phyloP scores from a whole-genome alignment of 2,888 invertebrate species.

The Drosophila nigricruria region DNA sequence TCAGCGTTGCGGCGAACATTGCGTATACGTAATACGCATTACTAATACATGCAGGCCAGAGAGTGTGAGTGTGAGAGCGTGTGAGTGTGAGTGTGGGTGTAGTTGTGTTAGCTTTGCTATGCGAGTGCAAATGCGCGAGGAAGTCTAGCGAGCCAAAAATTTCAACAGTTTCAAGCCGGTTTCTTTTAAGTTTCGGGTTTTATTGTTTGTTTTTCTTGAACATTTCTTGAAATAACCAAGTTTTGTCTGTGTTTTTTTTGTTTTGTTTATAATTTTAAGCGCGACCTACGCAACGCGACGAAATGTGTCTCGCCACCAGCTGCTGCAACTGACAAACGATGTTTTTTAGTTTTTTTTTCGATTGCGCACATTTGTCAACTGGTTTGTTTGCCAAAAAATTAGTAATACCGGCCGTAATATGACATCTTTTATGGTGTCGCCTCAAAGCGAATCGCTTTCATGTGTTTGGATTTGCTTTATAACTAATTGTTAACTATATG shows the following conservation, averaged over 20 bases:
- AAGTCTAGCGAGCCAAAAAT: constrained; percentile 35
- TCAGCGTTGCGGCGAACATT: constrained; percentile 32
- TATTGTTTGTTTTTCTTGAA: constrained; percentile 35
- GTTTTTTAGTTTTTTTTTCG: constrained; percentile 34
- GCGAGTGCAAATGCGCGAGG: constrained; percentile 70
- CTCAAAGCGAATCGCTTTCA: constrained; percentile 38
- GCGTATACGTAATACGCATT: constrained; percentile 66
- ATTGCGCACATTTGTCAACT: constrained; percentile 54
- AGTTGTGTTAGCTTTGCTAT: constrained; percentile 3
- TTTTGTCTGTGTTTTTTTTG: constrained; percentile 16
- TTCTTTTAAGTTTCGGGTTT: constrained; percentile 39
- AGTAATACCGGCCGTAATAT: constrained; percentile 44
- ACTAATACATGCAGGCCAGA: background rate
- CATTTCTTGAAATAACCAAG: constrained; percentile 49
- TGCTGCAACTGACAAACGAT: constrained; percentile 51
- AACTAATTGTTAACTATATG: constrained; percentile 23
- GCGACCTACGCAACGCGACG: constrained; percentile 58
- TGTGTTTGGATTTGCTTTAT: constrained; percentile 42
- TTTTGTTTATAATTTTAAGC: constrained; percentile 20
- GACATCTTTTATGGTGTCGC: constrained; percentile 9
- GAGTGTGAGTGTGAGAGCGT: background rate
- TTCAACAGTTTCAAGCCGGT: constrained; percentile 49
- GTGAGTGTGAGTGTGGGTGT: constrained; percentile 1
- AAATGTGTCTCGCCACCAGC: background rate
- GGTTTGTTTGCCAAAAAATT: constrained; percentile 62